These are phyloP conservation scores for Uromys caudimaculatus DNA, from an alignment of 2,797 vertebrate genomes.

Conservation along the genomic window DNA sequence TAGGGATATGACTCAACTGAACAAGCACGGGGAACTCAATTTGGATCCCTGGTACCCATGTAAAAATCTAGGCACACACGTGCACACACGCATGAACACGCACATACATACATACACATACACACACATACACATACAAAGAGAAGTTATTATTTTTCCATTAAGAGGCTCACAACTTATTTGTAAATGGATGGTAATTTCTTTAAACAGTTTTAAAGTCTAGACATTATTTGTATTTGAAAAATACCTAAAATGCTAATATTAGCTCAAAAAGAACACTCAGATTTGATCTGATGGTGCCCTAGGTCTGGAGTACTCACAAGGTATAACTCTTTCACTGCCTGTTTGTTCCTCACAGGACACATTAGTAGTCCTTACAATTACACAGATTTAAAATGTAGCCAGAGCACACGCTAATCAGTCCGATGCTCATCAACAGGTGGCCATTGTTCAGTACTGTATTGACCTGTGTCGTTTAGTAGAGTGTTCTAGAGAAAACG, in stretches of 20 bases:
- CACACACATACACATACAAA: not conserved
- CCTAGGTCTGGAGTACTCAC: not conserved
- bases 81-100: not conserved
- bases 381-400: not conserved
- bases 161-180: not conserved
- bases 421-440: not conserved
- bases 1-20: not conserved
- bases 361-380: not conserved
- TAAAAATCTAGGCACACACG: not conserved
- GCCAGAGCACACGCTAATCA: not conserved
- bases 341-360: not conserved
- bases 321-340: not conserved
- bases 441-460: not conserved
- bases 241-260: constrained; percentile 17
- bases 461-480: constrained; percentile 11
- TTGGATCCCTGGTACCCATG: not conserved
- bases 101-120: not conserved
- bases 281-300: not conserved
- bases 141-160: not conserved
- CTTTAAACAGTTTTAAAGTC: not conserved
- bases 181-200: constrained; percentile 3
- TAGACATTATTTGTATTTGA: not conserved
- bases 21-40: not conserved
- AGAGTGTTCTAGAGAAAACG: constrained; percentile 53
- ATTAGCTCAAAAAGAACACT: not conserved